phyloP scores from a whole-genome alignment of 2,113 vertebrate species.

The Dissostichus mawsoni region DNA sequence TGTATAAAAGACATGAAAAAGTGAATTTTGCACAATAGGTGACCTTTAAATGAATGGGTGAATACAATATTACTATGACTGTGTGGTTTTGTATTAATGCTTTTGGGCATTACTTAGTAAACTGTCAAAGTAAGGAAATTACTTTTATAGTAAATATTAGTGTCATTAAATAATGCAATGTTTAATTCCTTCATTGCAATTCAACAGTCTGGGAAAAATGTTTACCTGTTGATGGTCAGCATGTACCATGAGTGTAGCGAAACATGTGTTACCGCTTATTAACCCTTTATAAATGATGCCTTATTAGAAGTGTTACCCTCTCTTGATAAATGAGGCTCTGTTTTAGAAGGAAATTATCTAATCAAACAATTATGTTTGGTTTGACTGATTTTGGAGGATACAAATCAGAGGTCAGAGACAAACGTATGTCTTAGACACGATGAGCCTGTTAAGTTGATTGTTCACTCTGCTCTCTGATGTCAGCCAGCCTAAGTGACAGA shows the following conservation, averaged over 20 bases:
- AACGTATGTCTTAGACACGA: constrained; percentile 3
- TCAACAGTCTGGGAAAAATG: not conserved
- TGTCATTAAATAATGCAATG: no score
- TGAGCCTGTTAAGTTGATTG: constrained; percentile 18
- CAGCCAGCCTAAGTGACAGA: constrained; percentile 19
- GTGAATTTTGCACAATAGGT: no score
- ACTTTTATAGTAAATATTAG: not conserved
- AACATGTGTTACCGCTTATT: not conserved
- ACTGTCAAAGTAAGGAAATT: not conserved
- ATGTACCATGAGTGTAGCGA: not conserved
- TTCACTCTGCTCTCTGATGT: constrained; percentile 41
- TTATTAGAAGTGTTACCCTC: not conserved
- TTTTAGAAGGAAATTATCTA: not conserved
- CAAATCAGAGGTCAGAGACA: constrained; percentile 19
- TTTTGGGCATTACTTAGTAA: not conserved
- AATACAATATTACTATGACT: not conserved
- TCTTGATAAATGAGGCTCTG: no score
- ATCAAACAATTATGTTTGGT: not conserved
- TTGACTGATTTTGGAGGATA: constrained; percentile 17
- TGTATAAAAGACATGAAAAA: no score
- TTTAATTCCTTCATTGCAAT: not conserved
- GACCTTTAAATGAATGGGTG: not conserved
- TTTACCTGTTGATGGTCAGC: not conserved
- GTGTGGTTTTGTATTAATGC: not conserved
- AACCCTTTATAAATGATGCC: not conserved